These are phyloP conservation scores for Trichogramma pretiosum DNA, from an alignment of 1,140 invertebrate species.

Conservation along the genomic window DNA sequence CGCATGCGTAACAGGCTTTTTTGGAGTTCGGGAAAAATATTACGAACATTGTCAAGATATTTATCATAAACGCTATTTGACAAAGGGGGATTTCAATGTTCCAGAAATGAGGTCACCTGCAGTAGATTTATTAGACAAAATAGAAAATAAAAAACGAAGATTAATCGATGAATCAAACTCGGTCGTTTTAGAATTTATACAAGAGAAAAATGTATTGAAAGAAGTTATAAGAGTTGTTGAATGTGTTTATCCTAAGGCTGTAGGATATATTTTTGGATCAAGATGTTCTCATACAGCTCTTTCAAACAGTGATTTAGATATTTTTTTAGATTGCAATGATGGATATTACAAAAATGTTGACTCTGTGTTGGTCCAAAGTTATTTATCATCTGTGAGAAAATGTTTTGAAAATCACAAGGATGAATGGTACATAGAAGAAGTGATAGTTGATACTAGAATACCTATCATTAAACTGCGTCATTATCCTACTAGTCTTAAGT, in stretches of 20 bases:
- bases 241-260: constrained; percentile 18
- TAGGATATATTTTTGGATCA: constrained; percentile 44
- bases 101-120: constrained; percentile 13
- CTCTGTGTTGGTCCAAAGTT: background rate
- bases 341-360: background rate
- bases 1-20: constrained; percentile 23
- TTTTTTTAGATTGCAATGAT: constrained; percentile 42
- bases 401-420: constrained; percentile 12
- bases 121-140: constrained; percentile 13
- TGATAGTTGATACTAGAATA: constrained; percentile 29
- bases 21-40: constrained; percentile 17
- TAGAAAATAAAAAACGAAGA: constrained; percentile 10
- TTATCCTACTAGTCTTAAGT: constrained; percentile 37
- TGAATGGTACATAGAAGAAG: constrained; percentile 23
- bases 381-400: constrained; percentile 1
- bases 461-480: constrained; percentile 51
- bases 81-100: constrained; percentile 11
- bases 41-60: constrained; percentile 17
- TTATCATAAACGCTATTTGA: constrained; percentile 19
- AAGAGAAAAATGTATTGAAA: constrained; percentile 18
- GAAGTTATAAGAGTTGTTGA: constrained; percentile 18
- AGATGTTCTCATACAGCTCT: constrained; percentile 38
- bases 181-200: background rate
- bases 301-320: constrained; percentile 42
- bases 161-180: constrained; percentile 16